These are phyloP conservation scores for Anticlea derivata DNA, from an alignment of 2,888 invertebrate genomes.

Conservation along the genomic window DNA sequence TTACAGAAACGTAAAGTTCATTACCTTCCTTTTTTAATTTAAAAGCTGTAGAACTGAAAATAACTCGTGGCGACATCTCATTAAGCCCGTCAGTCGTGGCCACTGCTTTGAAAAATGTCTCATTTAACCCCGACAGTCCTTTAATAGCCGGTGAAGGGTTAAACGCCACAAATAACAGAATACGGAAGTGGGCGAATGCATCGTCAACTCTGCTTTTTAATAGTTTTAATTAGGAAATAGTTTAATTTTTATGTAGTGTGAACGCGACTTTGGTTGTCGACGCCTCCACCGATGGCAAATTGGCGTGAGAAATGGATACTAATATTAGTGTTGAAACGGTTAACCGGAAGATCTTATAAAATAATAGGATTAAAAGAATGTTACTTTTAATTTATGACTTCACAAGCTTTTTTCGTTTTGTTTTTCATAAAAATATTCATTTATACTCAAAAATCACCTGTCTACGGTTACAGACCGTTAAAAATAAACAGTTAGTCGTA, in stretches of 20 bases:
- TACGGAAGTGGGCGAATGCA: constrained; percentile 75
- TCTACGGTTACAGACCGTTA: constrained; percentile 14
- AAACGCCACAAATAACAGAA: constrained; percentile 77
- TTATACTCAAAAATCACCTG: not conserved
- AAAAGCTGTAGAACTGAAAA: constrained; percentile 67
- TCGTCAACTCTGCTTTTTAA: constrained; percentile 68
- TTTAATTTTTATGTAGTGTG: constrained; percentile 74
- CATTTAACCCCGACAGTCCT: constrained; percentile 79
- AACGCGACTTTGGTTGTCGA: constrained; percentile 53
- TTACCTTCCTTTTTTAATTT: constrained; percentile 45
- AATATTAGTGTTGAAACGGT: constrained; percentile 46
- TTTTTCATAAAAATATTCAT: not conserved
- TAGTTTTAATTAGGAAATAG: constrained; percentile 83
- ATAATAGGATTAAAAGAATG: constrained; percentile 23
- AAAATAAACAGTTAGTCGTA: constrained; percentile 4
- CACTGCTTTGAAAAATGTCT: constrained; percentile 79
- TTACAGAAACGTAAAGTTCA: constrained; percentile 48
- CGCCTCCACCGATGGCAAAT: constrained; percentile 61
- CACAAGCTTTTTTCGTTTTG: no score
- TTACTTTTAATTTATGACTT: constrained; percentile 22
- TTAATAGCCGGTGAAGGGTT: constrained; percentile 81
- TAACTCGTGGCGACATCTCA: constrained; percentile 79
- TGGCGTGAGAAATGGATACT: constrained; percentile 69
- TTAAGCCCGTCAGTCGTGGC: constrained; percentile 74
- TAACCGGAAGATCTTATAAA: constrained; percentile 40